Base-by-base conservation (phyloP, 2,888 invertebrate species). In the Shargacucullia verbasci region DNA sequence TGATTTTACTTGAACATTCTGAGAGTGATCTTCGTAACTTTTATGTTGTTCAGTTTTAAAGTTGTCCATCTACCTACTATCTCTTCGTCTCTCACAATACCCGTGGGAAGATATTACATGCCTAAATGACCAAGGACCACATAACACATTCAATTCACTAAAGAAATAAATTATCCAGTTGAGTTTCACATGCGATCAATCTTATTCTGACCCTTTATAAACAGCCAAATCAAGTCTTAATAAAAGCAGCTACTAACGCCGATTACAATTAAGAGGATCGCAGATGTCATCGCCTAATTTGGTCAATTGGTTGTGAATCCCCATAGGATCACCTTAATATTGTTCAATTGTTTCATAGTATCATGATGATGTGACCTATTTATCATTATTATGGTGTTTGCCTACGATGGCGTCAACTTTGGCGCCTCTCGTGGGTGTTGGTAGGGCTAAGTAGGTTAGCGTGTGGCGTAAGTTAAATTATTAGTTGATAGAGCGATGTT, bases 401-500 rank as follows among this genome's bases (percentile, higher is more conserved):
- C 68, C 54, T 70, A 68, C 47, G 83, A 86, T 89, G 89, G 83
- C 89, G 89, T 88, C 88, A 90, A 82, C 81, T 61, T 73, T 73
- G 88, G 87, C 88, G 89, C 86, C 88, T 70, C 68, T 69, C n/a
- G 56, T 68, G 66, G 80, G 72, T 68, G 50, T 45, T 76, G 71
- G 59, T 76, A 69, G 68, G 75, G 67, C 55, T 71, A 69, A 76
- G 73, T 78, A 70, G 76, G 76, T 75, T 80, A 73, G 54, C 31
- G 56, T 76, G 76, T 81, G 73, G 76, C 64, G 13, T 46, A 70
- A 76, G 59, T 50, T 50, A 57, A 55, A 57, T 66, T 47, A 43
- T 14, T 34, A 47, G 46, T 46, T 46, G 10, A 33, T n/a, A 3
- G 33, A 33, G 9, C 4, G n/a, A n/a, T 11, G 0, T 33, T 33